phyloP scores from a whole-genome alignment of 2,113 vertebrate species.

The Castor canadensis region DNA sequence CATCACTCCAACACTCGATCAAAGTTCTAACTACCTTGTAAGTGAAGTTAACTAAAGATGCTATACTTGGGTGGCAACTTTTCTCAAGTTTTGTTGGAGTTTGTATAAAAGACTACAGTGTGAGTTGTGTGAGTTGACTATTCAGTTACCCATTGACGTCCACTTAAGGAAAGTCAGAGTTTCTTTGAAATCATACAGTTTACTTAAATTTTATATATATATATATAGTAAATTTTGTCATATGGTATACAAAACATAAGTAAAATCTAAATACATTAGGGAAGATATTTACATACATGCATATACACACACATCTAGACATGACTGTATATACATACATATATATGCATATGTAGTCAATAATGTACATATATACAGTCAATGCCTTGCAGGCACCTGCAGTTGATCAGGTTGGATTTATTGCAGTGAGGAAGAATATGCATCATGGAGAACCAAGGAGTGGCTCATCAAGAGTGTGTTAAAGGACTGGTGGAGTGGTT shows the following conservation, averaged over 20 bases:
- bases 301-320: neutral
- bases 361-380: no score
- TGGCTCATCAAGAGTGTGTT: neutral
- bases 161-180: neutral
- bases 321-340: neutral
- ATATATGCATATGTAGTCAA: no score
- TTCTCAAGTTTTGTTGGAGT: neutral
- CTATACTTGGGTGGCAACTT: neutral
- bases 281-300: neutral
- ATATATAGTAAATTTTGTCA: neutral
- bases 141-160: neutral
- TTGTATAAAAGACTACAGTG: neutral
- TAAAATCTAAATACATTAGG: neutral
- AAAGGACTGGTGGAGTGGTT: no score
- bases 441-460: neutral
- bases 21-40: neutral
- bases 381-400: neutral
- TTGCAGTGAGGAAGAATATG: neutral
- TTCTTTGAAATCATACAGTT: neutral
- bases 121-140: neutral
- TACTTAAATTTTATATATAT: neutral
- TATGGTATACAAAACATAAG: neutral
- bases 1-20: neutral
- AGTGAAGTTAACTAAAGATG: neutral
- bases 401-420: neutral